Base-by-base conservation (phyloP, 1,140 invertebrate genomes). In the Diachasma alloeum region DNA sequence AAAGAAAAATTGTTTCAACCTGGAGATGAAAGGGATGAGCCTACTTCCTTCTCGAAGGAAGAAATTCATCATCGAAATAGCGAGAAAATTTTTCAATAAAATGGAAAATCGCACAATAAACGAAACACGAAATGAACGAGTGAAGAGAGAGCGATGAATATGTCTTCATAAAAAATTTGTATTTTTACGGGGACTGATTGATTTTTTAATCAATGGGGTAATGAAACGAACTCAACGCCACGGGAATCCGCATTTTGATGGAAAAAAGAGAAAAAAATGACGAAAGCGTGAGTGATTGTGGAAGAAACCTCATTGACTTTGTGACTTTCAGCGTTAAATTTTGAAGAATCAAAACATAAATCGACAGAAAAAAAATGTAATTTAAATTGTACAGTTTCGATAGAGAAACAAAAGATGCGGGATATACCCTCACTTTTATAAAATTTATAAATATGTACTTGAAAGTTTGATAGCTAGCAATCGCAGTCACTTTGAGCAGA, bases 391-490 rank as follows among this genome's bases (percentile, higher is more conserved):
- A 63, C 24, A 63, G 19, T 19, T 56, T 56, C n/a, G 48, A 56
- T 63, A 31, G 4, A 26, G 59, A 26, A 69, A 63, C 19, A 26
- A 9, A 26, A 26, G 24, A 26, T 63, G 59, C 13, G 24, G 59
- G 24, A 26, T 24, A 46, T 46, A 22, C 11, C 42, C 42, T 6
- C 19, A 26, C 13, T 48, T 44, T 71, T 26, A 39, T 69, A 42
- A 69, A 69, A 42, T 69, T 69, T 42, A 71, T 26, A 46, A 26
- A 24, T 46, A 71, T 71, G 24, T 71, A 71, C 42, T 71, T 71
- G 69, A 42, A 31, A 46, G 69, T 71, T 71, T 71, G 26, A 63
- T 63, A 67, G 67, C 17, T 19, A 19, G 17, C 37, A 39, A 44
- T 69, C n/a, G 31, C 48, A 19, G 48, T 0, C 17, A 56, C 13